Conservation (phyloP, 2,888 invertebrate genomes). For the Apotomis betuletana region DNA sequence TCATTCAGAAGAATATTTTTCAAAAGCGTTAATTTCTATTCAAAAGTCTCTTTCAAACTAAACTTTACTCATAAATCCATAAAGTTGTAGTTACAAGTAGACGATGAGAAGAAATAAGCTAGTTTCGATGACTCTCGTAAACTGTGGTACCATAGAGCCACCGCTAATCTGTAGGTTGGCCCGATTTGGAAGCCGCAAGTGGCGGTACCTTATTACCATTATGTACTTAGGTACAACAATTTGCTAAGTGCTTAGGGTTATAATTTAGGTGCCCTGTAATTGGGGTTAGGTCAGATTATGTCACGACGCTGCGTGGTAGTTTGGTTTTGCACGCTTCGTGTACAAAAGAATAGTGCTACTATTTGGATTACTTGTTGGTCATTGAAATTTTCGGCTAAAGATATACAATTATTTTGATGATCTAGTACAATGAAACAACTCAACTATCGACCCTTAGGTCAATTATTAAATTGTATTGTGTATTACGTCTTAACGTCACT, state of each 20-base stretch:
- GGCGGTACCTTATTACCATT: conserved; percentile 20
- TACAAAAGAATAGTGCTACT: too few species aligned
- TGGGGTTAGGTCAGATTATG: conserved; percentile 32
- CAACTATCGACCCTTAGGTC: too few species aligned
- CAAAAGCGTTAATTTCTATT: background rate
- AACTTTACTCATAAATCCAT: background rate
- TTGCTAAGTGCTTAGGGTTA: conserved; percentile 25
- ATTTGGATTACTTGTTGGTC: too few species aligned
- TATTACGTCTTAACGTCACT: too few species aligned
- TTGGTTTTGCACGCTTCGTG: background rate
- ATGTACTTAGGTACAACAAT: conserved; percentile 16
- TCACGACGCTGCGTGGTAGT: conserved; percentile 25
- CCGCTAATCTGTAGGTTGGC: conserved; percentile 44
- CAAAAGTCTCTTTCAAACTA: background rate
- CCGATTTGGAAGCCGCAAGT: conserved; percentile 32
- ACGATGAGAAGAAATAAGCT: background rate
- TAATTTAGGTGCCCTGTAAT: conserved; percentile 24
- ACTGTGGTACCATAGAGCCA: conserved; percentile 37
- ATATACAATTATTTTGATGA: too few species aligned
- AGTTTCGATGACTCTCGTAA: background rate
- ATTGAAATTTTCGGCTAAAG: too few species aligned
- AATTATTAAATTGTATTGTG: too few species aligned
- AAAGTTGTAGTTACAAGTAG: background rate
- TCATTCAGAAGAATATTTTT: conserved; percentile 21
- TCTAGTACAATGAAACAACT: too few species aligned